Evolutionary conservation across 2,797 vertebrate genomes (phyloP).

Genomic region (Octomys mimax): DNA sequence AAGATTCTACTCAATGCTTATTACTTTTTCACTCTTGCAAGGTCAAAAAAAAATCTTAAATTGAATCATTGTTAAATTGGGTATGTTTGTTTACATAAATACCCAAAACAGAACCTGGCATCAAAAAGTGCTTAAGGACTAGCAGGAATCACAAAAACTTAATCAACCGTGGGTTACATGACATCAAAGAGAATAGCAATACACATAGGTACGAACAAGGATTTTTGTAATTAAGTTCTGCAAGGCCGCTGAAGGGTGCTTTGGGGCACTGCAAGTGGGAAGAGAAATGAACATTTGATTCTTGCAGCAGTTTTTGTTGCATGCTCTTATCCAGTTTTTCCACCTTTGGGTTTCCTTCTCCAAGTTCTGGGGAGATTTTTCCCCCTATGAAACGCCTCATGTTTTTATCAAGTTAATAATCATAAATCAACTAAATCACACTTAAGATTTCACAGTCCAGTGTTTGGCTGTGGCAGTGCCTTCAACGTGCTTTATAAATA

Average conservation of each 20-base stretch:
- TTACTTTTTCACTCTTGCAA: not conserved
- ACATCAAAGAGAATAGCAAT: not conserved
- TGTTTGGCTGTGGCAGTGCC: not conserved
- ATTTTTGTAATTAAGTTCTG: not conserved
- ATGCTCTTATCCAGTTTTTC: not conserved
- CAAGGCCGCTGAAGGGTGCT: not conserved
- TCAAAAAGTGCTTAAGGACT: not conserved
- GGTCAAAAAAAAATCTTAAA: not conserved
- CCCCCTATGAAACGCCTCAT: not conserved
- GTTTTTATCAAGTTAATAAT: conserved; percentile 14
- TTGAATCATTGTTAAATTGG: not conserved
- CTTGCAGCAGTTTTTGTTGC: not conserved
- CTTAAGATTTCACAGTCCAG: not conserved
- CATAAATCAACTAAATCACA: conserved; percentile 51
- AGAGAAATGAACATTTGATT: not conserved
- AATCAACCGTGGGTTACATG: not conserved
- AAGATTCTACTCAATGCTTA: not conserved
- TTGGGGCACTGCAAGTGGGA: not conserved
- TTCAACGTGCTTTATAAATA: conserved; percentile 8
- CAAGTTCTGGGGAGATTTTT: not conserved
- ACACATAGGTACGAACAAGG: not conserved
- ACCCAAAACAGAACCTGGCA: not conserved
- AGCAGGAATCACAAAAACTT: conserved; percentile 10
- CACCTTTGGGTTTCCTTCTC: not conserved
- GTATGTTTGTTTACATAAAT: not conserved